Evolutionary conservation across 2,113 vertebrate species (phyloP).

Genomic region (Crocuta crocuta): DNA sequence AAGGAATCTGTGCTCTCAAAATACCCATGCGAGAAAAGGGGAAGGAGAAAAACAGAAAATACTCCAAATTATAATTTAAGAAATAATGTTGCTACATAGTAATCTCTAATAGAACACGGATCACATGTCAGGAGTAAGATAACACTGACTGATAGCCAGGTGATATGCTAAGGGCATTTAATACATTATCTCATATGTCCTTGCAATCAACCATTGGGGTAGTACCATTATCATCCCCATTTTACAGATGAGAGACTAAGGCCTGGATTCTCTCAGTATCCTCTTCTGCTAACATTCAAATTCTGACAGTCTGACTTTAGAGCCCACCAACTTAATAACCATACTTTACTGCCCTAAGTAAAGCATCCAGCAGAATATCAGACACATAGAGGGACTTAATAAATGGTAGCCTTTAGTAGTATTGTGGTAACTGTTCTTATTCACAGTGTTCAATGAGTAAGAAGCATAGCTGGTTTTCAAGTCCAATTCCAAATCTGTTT

Average conservation of each 20-base stretch:
- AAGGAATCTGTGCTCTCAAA: neutral
- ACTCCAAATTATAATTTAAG: neutral
- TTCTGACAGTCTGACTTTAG: neutral
- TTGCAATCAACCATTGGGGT: neutral
- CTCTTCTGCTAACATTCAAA: conserved; percentile 11
- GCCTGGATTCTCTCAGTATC: neutral
- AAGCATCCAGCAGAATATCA: neutral
- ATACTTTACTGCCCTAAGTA: neutral
- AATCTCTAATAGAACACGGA: neutral
- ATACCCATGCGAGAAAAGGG: neutral
- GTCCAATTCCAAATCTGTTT: neutral
- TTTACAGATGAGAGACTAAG: neutral
- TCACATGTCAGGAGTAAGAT: neutral
- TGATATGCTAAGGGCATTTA: neutral
- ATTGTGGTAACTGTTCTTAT: neutral
- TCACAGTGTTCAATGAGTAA: neutral
- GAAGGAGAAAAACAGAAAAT: neutral
- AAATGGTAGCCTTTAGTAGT: neutral
- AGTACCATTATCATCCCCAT: neutral
- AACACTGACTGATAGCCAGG: neutral
- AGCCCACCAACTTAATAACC: neutral
- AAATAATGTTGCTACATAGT: neutral
- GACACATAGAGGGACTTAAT: neutral
- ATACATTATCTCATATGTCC: neutral
- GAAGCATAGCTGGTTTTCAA: neutral